These are phyloP conservation scores for Lochmaea crataegi DNA, from an alignment of 2,888 invertebrate genomes.

Conservation along the genomic window DNA sequence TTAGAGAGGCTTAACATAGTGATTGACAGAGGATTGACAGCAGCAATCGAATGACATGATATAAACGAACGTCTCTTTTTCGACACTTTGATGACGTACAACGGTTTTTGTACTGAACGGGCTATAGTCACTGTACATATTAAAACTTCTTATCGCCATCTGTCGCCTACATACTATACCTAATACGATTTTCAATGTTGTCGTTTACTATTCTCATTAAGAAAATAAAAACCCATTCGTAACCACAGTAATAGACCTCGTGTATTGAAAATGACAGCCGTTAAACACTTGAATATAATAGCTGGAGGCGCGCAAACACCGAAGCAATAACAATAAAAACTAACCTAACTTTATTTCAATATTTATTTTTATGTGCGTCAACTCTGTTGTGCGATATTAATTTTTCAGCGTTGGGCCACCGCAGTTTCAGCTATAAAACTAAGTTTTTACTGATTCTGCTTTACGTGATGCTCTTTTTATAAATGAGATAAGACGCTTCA, in stretches of 20 bases:
- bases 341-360: slow-evolving; percentile 56
- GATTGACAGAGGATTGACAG: too few species aligned
- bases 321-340: slow-evolving; percentile 58
- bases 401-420: slow-evolving; percentile 55
- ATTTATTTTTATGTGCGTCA: slow-evolving; percentile 58
- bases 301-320: slow-evolving; percentile 42
- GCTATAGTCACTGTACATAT: too few species aligned
- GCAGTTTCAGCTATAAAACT: slow-evolving; percentile 51
- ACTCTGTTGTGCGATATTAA: slow-evolving; percentile 55
- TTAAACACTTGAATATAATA: slow-evolving; percentile 53
- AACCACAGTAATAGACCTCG: neutral
- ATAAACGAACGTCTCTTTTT: too few species aligned
- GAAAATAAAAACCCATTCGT: neutral
- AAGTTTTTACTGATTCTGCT: slow-evolving; percentile 54
- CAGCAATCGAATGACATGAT: too few species aligned
- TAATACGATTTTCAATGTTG: neutral
- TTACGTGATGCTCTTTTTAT: slow-evolving; percentile 51
- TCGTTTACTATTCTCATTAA: neutral
- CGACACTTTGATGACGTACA: too few species aligned
- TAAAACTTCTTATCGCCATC: too few species aligned
- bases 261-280: slow-evolving; percentile 24
- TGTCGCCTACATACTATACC: too few species aligned
- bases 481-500: slow-evolving; percentile 6
- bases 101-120: too few species aligned
- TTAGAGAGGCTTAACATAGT: too few species aligned